Evolutionary conservation across 2,113 vertebrate genomes (phyloP).

Genomic region (Sander vitreus): DNA sequence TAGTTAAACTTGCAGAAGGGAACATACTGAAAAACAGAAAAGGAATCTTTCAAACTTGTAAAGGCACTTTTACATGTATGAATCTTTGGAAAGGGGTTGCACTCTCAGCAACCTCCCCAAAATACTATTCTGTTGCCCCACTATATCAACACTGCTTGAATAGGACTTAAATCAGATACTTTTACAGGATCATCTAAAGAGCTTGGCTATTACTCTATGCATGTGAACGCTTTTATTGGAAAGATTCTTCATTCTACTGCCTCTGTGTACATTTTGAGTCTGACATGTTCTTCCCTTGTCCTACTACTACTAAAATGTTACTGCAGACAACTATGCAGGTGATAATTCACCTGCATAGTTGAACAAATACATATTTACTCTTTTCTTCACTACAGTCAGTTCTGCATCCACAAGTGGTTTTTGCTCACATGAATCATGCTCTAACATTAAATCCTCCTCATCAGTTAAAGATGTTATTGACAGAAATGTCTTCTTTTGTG

Average conservation of each 20-base stretch:
- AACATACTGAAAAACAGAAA: not conserved
- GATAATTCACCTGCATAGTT: not conserved
- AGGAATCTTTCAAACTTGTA: not conserved
- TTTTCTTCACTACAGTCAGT: not conserved
- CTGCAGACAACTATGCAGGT: not conserved
- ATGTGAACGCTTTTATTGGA: not conserved
- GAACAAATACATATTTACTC: not conserved
- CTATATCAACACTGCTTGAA: not conserved
- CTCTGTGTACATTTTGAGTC: not conserved
- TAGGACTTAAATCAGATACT: not conserved
- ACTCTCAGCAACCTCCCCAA: too few species aligned
- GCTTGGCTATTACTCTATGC: not conserved
- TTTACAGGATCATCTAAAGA: not conserved
- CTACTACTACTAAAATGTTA: not conserved
- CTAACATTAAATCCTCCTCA: not conserved
- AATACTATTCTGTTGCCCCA: not conserved
- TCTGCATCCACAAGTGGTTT: not conserved
- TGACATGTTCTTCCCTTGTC: not conserved
- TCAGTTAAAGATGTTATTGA: not conserved
- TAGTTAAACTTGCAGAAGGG: not conserved
- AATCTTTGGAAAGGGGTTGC: not conserved
- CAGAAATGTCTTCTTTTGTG: not conserved
- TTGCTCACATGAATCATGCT: not conserved
- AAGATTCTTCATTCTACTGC: not conserved
- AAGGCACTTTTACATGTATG: not conserved